Percentiles rank a stretch among this genome's conserved stretches.
Evolutionary conservation across 2,797 vertebrate genomes (phyloP).

Genomic region (Setipinna tenuifilis): DNA sequence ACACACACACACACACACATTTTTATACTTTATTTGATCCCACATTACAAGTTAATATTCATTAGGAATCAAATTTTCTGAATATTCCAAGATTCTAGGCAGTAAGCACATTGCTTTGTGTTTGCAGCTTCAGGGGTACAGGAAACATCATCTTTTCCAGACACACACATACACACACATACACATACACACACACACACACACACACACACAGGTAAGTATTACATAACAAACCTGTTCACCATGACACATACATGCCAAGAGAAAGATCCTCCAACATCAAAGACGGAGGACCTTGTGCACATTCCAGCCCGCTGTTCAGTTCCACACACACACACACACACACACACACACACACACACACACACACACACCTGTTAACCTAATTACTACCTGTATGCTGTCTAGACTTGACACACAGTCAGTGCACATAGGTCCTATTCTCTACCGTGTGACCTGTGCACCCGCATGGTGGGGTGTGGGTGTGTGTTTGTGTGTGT

Average conservation of each 20-base stretch:
- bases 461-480: neutral
- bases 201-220: neutral
- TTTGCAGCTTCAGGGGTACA: no score
- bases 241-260: neutral
- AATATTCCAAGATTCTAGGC: no score
- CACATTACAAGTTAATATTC: no score
- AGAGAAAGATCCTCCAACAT: neutral
- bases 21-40: no score
- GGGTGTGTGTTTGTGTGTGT: neutral
- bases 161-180: neutral
- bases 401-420: neutral
- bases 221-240: neutral
- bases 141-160: no score
- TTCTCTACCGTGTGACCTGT: neutral
- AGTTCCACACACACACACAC: neutral
- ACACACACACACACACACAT: neutral
- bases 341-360: constrained; percentile 27
- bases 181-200: constrained; percentile 24
- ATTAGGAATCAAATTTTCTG: no score
- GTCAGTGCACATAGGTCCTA: neutral
- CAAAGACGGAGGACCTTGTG: neutral
- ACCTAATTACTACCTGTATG: neutral
- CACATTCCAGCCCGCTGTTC: neutral
- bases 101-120: no score
- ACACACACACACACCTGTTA: constrained; percentile 18